Conservation (phyloP, 1,140 invertebrate genomes). For the Pogonomyrmex barbatus region DNA sequence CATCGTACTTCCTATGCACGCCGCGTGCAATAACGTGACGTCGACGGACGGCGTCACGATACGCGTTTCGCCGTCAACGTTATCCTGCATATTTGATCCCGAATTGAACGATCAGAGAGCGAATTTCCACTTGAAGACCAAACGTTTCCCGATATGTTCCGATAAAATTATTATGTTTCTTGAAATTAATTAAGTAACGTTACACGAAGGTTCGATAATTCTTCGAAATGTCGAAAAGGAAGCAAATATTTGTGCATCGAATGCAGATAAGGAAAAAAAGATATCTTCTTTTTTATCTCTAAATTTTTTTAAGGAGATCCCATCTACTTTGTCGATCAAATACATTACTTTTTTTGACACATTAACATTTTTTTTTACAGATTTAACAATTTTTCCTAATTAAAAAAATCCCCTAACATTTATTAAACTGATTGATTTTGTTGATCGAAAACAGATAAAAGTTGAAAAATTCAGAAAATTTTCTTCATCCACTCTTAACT, state of each 20-base stretch:
- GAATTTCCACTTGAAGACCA: conserved; percentile 1
- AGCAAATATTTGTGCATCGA: background rate
- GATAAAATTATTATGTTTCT: background rate
- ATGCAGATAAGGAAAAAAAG: background rate
- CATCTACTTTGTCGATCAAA: background rate
- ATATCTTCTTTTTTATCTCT: background rate
- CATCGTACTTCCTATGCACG: conserved; percentile 43
- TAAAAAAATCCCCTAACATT: too few species aligned
- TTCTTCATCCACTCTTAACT: too few species aligned
- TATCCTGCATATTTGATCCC: conserved; percentile 45
- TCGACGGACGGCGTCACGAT: conserved; percentile 10
- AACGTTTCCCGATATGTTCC: background rate
- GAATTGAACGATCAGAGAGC: conserved; percentile 29
- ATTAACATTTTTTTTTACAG: too few species aligned
- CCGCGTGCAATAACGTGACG: conserved; percentile 50
- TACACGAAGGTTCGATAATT: background rate
- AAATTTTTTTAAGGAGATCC: background rate
- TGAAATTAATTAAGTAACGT: background rate
- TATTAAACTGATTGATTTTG: too few species aligned
- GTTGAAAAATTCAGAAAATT: too few species aligned
- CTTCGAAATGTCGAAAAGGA: background rate
- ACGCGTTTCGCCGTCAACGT: conserved; percentile 41
- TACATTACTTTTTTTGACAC: too few species aligned
- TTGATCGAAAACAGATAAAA: too few species aligned
- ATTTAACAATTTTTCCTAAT: too few species aligned